A percentile compares a stretch with the other conserved stretches of the same genome.
Evolutionary conservation across 2,797 vertebrate species (phyloP).

Genomic region (Microhierax caerulescens): DNA sequence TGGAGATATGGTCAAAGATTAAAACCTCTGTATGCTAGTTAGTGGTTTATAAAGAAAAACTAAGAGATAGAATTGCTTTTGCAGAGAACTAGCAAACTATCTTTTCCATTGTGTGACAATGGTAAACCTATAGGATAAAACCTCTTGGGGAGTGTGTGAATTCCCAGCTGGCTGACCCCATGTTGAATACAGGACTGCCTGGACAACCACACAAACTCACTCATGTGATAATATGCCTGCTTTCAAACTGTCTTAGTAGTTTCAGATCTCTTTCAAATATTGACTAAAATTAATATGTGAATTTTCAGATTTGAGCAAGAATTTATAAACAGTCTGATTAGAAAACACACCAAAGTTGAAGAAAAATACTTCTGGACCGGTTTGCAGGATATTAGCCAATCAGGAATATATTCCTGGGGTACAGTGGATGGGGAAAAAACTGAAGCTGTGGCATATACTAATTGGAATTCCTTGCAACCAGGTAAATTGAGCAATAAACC

Average conservation of each 20-base stretch:
- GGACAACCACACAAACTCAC: neutral
- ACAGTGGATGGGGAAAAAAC: conserved; percentile 51
- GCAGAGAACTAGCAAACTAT: rapidly evolving
- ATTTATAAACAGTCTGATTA: conserved; percentile 88
- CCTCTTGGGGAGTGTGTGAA: neutral
- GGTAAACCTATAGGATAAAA: neutral
- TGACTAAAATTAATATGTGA: neutral
- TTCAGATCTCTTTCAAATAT: neutral
- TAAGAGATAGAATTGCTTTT: neutral
- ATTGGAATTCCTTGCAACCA: conserved; percentile 89
- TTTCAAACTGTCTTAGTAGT: neutral
- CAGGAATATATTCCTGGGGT: conserved; percentile 88
- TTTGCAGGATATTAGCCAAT: conserved; percentile 82
- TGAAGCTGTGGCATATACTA: conserved; percentile 78
- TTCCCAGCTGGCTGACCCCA: neutral
- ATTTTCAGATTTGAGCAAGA: conserved; percentile 92
- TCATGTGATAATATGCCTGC: neutral
- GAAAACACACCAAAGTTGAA: conserved; percentile 73
- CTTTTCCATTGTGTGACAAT: neutral
- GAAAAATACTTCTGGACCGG: conserved; percentile 89
- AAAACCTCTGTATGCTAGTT: neutral
- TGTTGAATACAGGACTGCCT: neutral
- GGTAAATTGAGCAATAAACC: conserved; percentile 64
- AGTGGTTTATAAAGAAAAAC: neutral
- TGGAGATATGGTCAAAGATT: neutral